Evolutionary conservation across 2,888 invertebrate genomes (phyloP).

Genomic region (Idaea straminata): DNA sequence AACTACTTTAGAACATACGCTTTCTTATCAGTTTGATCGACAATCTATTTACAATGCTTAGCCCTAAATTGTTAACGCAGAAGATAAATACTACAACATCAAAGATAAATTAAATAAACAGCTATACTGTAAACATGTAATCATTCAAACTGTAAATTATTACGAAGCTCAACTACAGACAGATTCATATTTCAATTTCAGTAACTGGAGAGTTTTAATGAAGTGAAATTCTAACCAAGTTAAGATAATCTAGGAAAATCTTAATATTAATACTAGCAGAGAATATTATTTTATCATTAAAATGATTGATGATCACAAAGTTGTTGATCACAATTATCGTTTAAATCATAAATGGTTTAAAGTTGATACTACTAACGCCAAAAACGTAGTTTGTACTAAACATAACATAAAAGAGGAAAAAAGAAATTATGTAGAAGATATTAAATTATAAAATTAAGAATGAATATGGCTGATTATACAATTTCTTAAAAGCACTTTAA

Average conservation of each 20-base stretch:
- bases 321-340: too few species aligned
- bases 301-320: too few species aligned
- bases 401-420: too few species aligned
- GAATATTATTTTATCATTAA: too few species aligned
- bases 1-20: conserved; percentile 78
- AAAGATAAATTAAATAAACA: not conserved
- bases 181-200: not conserved
- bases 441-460: too few species aligned
- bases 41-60: conserved; percentile 41
- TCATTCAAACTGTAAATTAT: not conserved
- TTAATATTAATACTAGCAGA: too few species aligned
- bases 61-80: conserved; percentile 6
- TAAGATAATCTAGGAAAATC: too few species aligned
- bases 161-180: not conserved
- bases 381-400: too few species aligned
- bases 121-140: not conserved
- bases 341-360: too few species aligned
- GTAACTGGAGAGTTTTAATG: not conserved
- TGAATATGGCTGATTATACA: too few species aligned
- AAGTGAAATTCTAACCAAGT: not conserved
- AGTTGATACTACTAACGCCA: too few species aligned
- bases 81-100: not conserved
- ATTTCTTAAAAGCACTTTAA: not conserved
- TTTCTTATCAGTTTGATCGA: conserved; percentile 55
- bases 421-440: too few species aligned